Conservation (phyloP, 2,888 invertebrate species). For the Heliconius ismenius region DNA sequence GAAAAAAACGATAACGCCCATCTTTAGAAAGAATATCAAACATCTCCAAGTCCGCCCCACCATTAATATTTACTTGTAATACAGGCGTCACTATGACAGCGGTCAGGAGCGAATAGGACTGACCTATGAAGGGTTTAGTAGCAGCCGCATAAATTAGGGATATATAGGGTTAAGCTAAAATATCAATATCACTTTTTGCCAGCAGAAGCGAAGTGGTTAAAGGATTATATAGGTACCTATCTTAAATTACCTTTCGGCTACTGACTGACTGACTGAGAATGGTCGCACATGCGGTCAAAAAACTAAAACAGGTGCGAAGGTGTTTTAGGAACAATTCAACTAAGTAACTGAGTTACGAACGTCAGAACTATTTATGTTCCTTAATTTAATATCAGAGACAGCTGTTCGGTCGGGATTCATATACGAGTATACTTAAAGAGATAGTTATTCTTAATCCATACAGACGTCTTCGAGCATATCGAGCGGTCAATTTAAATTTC, state of each 20-base stretch:
- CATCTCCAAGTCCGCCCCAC: too few relatives aligned
- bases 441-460: conserved; percentile 11
- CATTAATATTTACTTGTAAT: too few relatives aligned
- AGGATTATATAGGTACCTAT: too few relatives aligned
- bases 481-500: conserved; percentile 20
- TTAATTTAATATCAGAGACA: background rate
- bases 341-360: background rate
- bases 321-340: background rate
- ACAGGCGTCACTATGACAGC: too few relatives aligned
- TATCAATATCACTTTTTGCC: background rate
- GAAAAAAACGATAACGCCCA: too few relatives aligned
- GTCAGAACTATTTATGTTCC: background rate
- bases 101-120: too few relatives aligned
- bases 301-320: background rate
- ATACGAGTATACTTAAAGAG: conserved; percentile 24
- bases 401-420: conserved; percentile 8
- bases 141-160: background rate
- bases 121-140: too few relatives aligned
- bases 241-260: too few relatives aligned
- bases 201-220: too few relatives aligned
- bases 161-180: background rate
- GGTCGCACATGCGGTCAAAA: background rate
- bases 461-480: conserved; percentile 18
- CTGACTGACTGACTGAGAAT: too few relatives aligned
- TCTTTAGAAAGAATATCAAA: too few relatives aligned